Evolutionary conservation across 64 coral and sea anemone species (phyloP), one percentile per base, ranked within the genome.

Genomic region (Pocillopora verrucosa): DNA sequence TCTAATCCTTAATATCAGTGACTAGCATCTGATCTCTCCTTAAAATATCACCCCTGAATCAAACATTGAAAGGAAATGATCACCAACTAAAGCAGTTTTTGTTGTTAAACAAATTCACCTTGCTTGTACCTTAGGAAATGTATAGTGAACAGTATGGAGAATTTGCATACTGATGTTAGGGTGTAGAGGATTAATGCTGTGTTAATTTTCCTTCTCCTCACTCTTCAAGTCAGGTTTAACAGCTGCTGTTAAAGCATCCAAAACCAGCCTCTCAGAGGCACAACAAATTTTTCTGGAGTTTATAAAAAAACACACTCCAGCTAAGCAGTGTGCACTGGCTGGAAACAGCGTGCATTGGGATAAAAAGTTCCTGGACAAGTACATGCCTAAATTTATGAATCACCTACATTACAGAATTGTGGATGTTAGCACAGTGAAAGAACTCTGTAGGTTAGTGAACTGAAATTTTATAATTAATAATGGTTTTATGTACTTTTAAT

Each of bases 301-400:
- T 90, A 78, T 92, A 19, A 87, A 74, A 60, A 7, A 81, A 72
- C 64, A 99, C 88, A 94, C 89, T 59, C 75, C 80, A 56, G 59
- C 69, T 0, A 91, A 80, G 60, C 19, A 72, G 2, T 99, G 91
- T 73, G 84, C 78, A 41, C 78, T 99, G 61, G 96, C 96, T 86
- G 96, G 96, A 26, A 99, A 99, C 88, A 95, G 93, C 34, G 91
- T 99, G 16, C 96, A 99, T 93, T 90, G 87, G 61, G 96, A 99
- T 36, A 99, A 91, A 79, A 93, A 61, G 63, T 99, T 99, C 76
- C 62, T 99, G 34, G 87, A 87, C 20, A 99, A 92, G 77, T 89
- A 99, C 75, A 99, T 99, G 96, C 96, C 96, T 56, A 78, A 30
- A 12, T 93, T 99, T 59, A 91, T 99, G 93, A 72, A 95, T 25